Percentiles rank a stretch among this genome's conserved stretches.
These are phyloP conservation scores for Rhabdomys pumilio DNA, from an alignment of 2,797 vertebrate genomes.

Conservation along the genomic window DNA sequence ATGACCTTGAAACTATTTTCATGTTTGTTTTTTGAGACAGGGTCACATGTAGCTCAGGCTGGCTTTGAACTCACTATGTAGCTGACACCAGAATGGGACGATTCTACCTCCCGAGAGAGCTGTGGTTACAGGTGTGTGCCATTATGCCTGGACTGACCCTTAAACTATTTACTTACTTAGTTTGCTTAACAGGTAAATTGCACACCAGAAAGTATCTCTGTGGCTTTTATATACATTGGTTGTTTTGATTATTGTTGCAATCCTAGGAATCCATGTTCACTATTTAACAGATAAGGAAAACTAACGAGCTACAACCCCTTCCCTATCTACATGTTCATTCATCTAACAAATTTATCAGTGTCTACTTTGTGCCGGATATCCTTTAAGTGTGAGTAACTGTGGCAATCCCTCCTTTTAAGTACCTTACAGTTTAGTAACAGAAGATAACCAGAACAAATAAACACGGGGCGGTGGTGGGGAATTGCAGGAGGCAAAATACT, in stretches of 20 bases:
- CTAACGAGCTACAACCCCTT: background rate
- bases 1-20: background rate
- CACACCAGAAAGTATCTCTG: background rate
- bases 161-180: background rate
- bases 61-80: background rate
- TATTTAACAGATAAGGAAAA: background rate
- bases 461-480: background rate
- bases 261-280: background rate
- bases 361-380: background rate
- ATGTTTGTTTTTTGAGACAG: background rate
- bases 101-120: background rate
- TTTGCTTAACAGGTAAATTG: slow-evolving; percentile 15
- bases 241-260: background rate
- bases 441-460: slow-evolving; percentile 43
- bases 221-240: background rate
- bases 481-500: background rate
- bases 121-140: background rate
- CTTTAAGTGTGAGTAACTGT: background rate
- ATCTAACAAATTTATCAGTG: slow-evolving; percentile 3
- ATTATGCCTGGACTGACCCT: background rate
- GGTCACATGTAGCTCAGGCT: background rate
- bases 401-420: background rate
- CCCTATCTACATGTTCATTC: background rate
- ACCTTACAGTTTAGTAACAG: background rate
- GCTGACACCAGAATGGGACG: background rate